A percentile compares a stretch with the other conserved stretches of the same genome.
Evolutionary conservation across 2,113 vertebrate species (phyloP).

Genomic region (Propithecus coquereli): DNA sequence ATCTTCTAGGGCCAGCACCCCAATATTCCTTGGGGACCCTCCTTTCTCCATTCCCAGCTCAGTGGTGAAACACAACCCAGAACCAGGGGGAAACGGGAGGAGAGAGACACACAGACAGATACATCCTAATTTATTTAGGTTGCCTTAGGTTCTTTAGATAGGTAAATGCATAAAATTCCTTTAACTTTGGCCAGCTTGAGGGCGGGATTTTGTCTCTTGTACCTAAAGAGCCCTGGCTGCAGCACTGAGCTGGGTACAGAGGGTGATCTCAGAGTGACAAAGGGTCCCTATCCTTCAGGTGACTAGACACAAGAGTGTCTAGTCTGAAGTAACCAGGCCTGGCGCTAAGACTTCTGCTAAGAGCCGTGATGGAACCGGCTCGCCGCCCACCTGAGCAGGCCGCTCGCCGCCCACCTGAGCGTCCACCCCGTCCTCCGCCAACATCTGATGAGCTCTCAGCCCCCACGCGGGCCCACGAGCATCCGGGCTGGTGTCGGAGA

Average conservation of each 20-base stretch:
- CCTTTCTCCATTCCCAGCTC: not conserved
- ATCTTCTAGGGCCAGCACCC: not conserved
- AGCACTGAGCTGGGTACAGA: not conserved
- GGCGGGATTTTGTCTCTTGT: not conserved
- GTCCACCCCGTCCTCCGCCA: not conserved
- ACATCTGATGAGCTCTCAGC: not conserved
- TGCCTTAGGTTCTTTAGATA: not conserved
- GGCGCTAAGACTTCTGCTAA: not conserved
- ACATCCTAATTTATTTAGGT: not conserved
- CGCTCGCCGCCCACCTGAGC: not conserved
- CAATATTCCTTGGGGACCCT: not conserved
- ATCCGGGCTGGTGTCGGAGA: not conserved
- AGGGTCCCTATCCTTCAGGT: not conserved
- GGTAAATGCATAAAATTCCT: not conserved
- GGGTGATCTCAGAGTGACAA: not conserved
- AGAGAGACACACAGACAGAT: not conserved
- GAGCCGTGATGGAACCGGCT: not conserved
- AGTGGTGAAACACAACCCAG: not conserved
- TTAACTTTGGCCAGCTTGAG: not conserved
- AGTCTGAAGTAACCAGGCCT: not conserved
- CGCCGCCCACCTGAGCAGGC: not conserved
- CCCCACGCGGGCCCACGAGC: not conserved
- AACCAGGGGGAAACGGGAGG: not conserved
- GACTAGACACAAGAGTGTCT: not conserved
- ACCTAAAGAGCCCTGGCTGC: not conserved